A percentile compares a stretch with the other conserved stretches of the same genome.
Conservation (phyloP, 1,140 invertebrate genomes). For the Idris sp. region DNA sequence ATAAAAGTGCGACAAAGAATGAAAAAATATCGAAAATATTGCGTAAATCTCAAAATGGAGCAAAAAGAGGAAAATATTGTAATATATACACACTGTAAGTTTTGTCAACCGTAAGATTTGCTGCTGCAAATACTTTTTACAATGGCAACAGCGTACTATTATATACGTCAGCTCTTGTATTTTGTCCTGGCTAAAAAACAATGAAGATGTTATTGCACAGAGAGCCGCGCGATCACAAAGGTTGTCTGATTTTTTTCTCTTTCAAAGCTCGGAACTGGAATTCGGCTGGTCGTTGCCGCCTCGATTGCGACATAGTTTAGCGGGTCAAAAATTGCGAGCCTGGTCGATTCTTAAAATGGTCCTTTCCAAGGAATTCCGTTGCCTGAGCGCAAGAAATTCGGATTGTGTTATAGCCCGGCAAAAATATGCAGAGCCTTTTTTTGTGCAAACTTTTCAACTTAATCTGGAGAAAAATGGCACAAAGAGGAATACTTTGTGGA, state of each 20-base stretch:
- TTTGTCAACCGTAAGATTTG: neutral
- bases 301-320: constrained; percentile 33
- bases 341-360: constrained; percentile 11
- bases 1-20: too few relatives aligned
- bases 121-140: too few relatives aligned
- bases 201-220: constrained; percentile 57
- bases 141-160: constrained; percentile 36
- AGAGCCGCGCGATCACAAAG: constrained; percentile 33
- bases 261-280: constrained; percentile 33
- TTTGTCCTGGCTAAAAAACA: constrained; percentile 45
- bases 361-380: constrained; percentile 1
- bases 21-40: too few relatives aligned
- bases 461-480: too few relatives aligned
- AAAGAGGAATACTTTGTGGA: too few relatives aligned
- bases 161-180: constrained; percentile 47
- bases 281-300: constrained; percentile 29
- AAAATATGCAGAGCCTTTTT: neutral
- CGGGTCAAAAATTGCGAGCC: constrained; percentile 38
- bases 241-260: constrained; percentile 30
- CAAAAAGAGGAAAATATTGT: too few relatives aligned
- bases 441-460: too few relatives aligned
- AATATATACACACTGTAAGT: too few relatives aligned
- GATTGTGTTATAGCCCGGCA: neutral
- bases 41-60: too few relatives aligned
- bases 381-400: too few relatives aligned